phyloP scores from a whole-genome alignment of 2,797 vertebrate species.

The Lagodon rhomboides region DNA sequence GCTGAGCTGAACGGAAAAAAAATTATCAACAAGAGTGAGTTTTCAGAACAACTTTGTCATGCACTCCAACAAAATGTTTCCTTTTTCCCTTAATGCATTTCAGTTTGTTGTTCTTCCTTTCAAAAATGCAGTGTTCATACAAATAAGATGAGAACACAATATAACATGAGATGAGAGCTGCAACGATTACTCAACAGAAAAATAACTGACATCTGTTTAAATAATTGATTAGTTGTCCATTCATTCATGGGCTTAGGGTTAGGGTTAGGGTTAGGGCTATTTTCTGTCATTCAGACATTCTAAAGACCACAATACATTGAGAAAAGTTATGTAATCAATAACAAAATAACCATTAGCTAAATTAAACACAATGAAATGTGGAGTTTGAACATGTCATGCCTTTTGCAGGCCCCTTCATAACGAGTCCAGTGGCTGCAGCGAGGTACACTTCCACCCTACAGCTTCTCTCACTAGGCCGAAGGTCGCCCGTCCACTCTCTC shows the following conservation, averaged over 20 bases:
- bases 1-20: conserved; percentile 67
- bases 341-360: no score
- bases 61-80: not conserved
- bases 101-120: not conserved
- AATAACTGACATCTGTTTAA: not conserved
- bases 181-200: not conserved
- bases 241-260: no score
- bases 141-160: no score
- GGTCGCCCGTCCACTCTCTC: conserved; percentile 88
- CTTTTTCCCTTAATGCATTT: not conserved
- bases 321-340: no score
- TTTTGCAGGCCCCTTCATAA: conserved; percentile 53
- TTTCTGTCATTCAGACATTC: no score
- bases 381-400: not conserved
- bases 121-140: not conserved
- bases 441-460: conserved; percentile 56
- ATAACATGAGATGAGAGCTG: not conserved
- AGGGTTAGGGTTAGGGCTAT: no score
- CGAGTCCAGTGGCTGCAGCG: conserved; percentile 46
- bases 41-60: not conserved
- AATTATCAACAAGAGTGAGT: conserved; percentile 79
- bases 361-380: no score
- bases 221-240: no score
- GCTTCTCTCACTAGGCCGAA: conserved; percentile 63
- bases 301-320: no score